A percentile compares a stretch with the other conserved stretches of the same genome.
Evolutionary conservation across 2,888 invertebrate genomes (phyloP).

Genomic region (Hirtodrosophila duncani): DNA sequence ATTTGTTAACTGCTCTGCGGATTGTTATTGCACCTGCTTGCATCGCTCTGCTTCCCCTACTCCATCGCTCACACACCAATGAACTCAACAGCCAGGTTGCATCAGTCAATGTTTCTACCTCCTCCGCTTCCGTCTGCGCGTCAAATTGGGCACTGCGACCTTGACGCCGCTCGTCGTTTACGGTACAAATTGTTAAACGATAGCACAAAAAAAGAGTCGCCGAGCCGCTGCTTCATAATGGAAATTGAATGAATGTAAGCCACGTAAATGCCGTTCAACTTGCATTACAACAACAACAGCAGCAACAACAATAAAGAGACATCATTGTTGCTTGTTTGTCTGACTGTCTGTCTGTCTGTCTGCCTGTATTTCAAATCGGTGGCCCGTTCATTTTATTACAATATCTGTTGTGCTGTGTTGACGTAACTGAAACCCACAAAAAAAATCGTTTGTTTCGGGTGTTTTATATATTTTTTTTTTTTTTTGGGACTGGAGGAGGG

Average conservation of each 20-base stretch:
- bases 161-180: constrained; percentile 55
- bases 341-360: constrained; percentile 22
- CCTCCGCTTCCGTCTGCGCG: not conserved
- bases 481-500: no score
- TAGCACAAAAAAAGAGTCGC: constrained; percentile 17
- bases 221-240: no score
- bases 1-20: not conserved
- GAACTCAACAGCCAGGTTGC: no score
- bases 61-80: no score
- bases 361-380: constrained; percentile 28
- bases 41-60: no score
- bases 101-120: not conserved
- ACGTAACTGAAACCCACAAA: constrained; percentile 40
- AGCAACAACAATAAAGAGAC: constrained; percentile 12
- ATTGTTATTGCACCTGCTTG: not conserved
- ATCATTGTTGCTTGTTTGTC: constrained; percentile 26
- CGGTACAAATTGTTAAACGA: constrained; percentile 33
- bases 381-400: constrained; percentile 50
- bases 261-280: constrained; percentile 53
- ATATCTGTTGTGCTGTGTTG: constrained; percentile 41
- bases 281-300: constrained; percentile 24
- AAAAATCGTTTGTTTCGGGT: constrained; percentile 27
- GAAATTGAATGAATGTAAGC: no score
- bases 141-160: constrained; percentile 39
- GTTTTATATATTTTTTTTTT: constrained; percentile 5